A percentile compares a stretch with the other conserved stretches of the same genome.
Conservation (phyloP, 2,888 invertebrate species). For the Carpatolechia fugitivella region DNA sequence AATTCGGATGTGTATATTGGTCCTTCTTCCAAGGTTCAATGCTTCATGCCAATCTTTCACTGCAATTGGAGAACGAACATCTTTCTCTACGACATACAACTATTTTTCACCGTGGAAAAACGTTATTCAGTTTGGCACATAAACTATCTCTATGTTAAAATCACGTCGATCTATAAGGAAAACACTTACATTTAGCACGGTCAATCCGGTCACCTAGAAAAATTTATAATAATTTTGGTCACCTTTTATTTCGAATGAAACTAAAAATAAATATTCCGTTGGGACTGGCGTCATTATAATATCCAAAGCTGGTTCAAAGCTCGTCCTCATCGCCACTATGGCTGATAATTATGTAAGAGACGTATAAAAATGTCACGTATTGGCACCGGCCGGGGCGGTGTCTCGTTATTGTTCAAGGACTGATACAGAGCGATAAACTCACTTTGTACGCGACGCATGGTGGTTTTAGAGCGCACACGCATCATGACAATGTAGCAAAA, state of each 20-base stretch:
- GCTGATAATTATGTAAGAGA: conserved; percentile 10
- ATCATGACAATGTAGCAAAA: background rate
- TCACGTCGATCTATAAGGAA: no score
- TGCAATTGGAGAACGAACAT: no score
- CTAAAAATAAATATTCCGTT: background rate
- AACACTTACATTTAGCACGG: no score
- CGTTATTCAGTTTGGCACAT: no score
- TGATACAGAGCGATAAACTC: conserved; percentile 35
- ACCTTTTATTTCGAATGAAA: background rate
- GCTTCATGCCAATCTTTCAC: no score
- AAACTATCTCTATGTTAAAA: no score
- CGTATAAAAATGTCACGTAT: conserved; percentile 9
- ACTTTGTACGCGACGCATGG: conserved; percentile 39
- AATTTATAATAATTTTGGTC: no score
- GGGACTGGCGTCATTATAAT: background rate
- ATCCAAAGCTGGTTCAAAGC: background rate
- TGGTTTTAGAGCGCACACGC: background rate
- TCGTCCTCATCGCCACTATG: background rate
- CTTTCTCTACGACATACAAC: no score
- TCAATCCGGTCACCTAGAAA: no score
- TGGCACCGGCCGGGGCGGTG: background rate
- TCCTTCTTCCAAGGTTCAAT: no score
- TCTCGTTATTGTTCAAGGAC: conserved; percentile 11
- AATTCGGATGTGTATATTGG: no score
- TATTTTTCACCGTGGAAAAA: no score